Conservation (phyloP, 2,113 vertebrate genomes). For the Crotophaga sulcirostris region DNA sequence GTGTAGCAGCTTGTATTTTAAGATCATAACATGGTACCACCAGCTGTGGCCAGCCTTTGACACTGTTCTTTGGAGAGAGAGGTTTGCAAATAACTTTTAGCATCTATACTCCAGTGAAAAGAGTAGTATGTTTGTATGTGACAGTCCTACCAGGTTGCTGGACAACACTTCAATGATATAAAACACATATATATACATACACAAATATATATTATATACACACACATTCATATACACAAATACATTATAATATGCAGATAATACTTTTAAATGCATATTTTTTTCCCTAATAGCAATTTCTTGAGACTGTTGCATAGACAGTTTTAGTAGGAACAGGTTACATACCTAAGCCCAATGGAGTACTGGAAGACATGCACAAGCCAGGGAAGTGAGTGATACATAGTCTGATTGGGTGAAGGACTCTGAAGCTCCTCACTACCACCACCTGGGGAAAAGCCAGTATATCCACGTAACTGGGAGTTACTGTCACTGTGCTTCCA, state of each 20-base stretch:
- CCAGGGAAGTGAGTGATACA: background rate
- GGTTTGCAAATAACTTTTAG: background rate
- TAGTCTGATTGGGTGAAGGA: background rate
- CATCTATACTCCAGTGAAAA: background rate
- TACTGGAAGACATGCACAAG: background rate
- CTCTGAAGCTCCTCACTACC: background rate
- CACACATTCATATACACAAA: background rate
- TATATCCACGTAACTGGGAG: background rate
- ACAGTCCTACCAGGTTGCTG: background rate
- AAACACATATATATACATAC: no score
- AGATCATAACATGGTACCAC: background rate
- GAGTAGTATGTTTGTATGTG: background rate
- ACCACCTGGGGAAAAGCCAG: background rate
- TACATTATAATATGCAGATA: background rate
- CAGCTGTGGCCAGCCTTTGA: background rate
- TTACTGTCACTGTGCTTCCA: background rate
- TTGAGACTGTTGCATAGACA: background rate
- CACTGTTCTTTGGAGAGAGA: background rate
- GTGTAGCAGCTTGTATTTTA: background rate
- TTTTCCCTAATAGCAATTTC: background rate
- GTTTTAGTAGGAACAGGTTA: background rate
- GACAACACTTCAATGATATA: background rate
- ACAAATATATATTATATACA: no score
- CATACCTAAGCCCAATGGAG: background rate
- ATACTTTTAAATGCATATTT: background rate